Base-by-base conservation (phyloP, 2,113 vertebrate genomes). In the Catagonus wagneri region DNA sequence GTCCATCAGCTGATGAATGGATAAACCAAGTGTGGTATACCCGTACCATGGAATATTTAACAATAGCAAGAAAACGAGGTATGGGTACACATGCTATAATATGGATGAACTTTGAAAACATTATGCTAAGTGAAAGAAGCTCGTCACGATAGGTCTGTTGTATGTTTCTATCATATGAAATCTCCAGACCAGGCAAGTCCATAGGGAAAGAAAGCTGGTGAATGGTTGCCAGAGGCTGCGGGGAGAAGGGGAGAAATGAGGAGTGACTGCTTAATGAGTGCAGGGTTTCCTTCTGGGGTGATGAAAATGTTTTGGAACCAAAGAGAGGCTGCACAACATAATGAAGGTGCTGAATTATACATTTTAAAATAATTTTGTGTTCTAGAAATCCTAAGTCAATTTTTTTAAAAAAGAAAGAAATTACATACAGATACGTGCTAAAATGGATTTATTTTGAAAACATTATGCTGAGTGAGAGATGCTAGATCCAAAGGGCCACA, bases 101-200 rank as follows among this genome's bases (percentile, higher is more conserved):
- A 29, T 17, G 14, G 50, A 39, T 76, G 87, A 76, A 72, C 90
- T 81, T 71, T 36, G 54, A 92, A 89, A 89, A 58, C 20, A 27
- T 11, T 66, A 17, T 69, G 19, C 32, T 95, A 17, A 52, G 39
- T 78, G 60, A 96, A 95, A 92, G 36, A 87, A 96, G 29, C 25
- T 63, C n/a, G 68, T 36, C 32, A 66, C 50, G 36, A 61, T 68
- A 69, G 60, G 32, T 60, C 32, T 83, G 27, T 20, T 29, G 3
- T 75, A n/a, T 71, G 22, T 29, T 61, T 61, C 25, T 66, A 10
- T 89, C 69, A 36, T 54, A 36, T 69, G 39, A 89, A 89, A 69
- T 84, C 76, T 94, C 34, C 56, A 60, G 58, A 58, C 15, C 25
- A 74, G 66, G 58, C 74, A 87, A 22, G 74, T 58, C 44, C 44